Base-by-base conservation (phyloP, 2,797 vertebrate species). In the Bucorvus abyssinicus region DNA sequence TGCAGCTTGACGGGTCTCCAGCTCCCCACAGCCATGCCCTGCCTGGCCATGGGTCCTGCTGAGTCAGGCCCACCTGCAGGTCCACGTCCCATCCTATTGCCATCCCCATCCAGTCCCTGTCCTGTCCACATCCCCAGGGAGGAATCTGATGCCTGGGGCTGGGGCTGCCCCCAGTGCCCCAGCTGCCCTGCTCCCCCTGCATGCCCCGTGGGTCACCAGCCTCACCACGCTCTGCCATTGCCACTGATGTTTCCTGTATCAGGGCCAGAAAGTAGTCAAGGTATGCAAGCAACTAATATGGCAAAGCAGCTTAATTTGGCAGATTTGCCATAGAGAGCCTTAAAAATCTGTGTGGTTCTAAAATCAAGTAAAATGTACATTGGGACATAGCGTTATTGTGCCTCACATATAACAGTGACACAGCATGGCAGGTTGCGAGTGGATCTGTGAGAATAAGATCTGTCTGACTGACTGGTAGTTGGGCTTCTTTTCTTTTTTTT, bases 191-290 rank as follows among this genome's bases (percentile, higher is more conserved):
- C 24, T 64, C 29, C 38, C 38, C 23, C 32, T 32, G 10, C 15
- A 11, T 50, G 15, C 17, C n/a, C 38, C 1, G 0, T n/a, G 19
- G 11, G 42, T 61, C 9, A 0, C 17, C 45, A 55, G 7, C 65
- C 42, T 68, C 1, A 0, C 63, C 15, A 2, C 24, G 32, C 40
- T 70, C 45, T 70, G 45, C 45, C 47, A 19, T 29, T 47, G 47
- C 19, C 6, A 3, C 14, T 30, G 36, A 7, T 22, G 27, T 6
- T 19, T 75, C 42, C 29, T 79, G 1, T 27, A 45, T 9, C n/a
- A 32, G 18, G 42, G 18, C 7, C 71, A 61, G 52, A 56, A 74
- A 32, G 30, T 38, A 12, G 22, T 60, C 42, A 78, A 69, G 36
- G 57, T 52, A 60, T 38, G 75, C 36, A 79, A 61, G 10, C 12